Evolutionary conservation across 2,113 vertebrate genomes (phyloP).

Genomic region (Charadrius vociferus): DNA sequence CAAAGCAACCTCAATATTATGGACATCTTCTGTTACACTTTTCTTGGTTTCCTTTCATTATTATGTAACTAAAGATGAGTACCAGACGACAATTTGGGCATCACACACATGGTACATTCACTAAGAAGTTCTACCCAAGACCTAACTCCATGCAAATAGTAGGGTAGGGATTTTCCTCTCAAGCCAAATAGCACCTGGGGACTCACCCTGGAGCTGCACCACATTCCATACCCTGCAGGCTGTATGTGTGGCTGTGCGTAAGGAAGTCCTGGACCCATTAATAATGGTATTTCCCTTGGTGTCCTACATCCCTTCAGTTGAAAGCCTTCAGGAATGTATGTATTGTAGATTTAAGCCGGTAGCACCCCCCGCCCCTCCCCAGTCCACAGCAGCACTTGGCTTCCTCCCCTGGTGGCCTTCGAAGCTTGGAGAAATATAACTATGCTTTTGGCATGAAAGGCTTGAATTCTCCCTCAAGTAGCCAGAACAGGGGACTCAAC

Average conservation of each 20-base stretch:
- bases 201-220: no score
- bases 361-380: neutral
- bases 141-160: neutral
- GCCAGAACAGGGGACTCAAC: neutral
- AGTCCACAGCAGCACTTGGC: neutral
- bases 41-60: neutral
- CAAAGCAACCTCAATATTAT: neutral
- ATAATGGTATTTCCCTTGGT: neutral
- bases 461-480: neutral
- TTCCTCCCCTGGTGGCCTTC: neutral
- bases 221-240: neutral
- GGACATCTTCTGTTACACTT: rapidly evolving
- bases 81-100: neutral
- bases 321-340: neutral
- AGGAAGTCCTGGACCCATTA: neutral
- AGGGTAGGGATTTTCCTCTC: neutral
- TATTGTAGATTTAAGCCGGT: neutral
- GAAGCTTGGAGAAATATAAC: neutral
- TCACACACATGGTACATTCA: no score
- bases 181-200: neutral
- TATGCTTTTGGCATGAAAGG: neutral
- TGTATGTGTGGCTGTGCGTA: neutral
- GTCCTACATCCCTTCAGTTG: neutral
- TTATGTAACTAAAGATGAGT: neutral
- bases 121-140: neutral